Evolutionary conservation across 1,140 invertebrate species (phyloP).

Genomic region (Saxidomus purpurata): DNA sequence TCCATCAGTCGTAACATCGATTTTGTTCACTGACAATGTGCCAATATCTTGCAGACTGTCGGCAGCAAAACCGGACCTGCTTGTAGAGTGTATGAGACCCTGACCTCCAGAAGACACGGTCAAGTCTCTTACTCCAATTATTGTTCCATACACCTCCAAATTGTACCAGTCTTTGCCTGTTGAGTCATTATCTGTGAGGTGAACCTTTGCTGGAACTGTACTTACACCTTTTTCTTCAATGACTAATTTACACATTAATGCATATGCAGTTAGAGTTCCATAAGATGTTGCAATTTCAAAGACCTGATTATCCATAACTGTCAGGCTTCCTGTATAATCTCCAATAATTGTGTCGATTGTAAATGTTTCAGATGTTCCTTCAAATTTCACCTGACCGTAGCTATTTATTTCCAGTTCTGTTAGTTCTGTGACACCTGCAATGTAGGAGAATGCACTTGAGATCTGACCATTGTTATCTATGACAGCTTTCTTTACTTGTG

Average conservation of each 20-base stretch:
- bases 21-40: constrained; percentile 69
- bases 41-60: constrained; percentile 64
- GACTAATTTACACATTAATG: constrained; percentile 74
- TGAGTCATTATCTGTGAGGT: constrained; percentile 69
- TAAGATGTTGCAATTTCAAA: constrained; percentile 74
- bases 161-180: constrained; percentile 64
- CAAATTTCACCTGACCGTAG: constrained; percentile 63
- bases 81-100: constrained; percentile 68
- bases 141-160: constrained; percentile 72
- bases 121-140: constrained; percentile 73
- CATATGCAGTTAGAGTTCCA: constrained; percentile 75
- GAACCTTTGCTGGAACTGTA: constrained; percentile 72
- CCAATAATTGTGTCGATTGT: constrained; percentile 69
- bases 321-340: constrained; percentile 74
- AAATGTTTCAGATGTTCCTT: not conserved
- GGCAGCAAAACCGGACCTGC: constrained; percentile 67
- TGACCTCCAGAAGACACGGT: constrained; percentile 73
- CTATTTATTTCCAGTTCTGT: constrained; percentile 68
- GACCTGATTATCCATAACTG: constrained; percentile 67
- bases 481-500: constrained; percentile 53
- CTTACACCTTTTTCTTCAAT: constrained; percentile 64
- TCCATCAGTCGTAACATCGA: constrained; percentile 75
- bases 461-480: constrained; percentile 68
- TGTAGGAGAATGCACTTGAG: constrained; percentile 58
- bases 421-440: constrained; percentile 48